Conservation (phyloP, 2,888 invertebrate species). For the Drosophila borborema region DNA sequence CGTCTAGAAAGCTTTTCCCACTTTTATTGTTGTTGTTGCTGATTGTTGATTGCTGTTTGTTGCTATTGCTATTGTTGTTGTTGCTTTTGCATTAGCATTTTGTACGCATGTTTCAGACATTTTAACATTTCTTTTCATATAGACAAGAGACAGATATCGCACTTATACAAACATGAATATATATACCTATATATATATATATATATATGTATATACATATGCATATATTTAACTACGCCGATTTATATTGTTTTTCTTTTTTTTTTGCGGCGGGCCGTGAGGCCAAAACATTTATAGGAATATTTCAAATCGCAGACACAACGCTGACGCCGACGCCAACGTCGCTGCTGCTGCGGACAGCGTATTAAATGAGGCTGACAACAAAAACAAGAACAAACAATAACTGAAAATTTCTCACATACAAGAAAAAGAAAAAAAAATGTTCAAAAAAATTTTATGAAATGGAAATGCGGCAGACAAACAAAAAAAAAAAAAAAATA, state of each 20-base stretch:
- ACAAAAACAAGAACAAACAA: slow-evolving; percentile 32
- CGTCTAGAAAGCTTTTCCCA: slow-evolving; percentile 48
- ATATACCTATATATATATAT: slow-evolving; percentile 19
- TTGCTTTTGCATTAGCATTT: slow-evolving; percentile 71
- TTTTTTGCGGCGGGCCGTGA: slow-evolving; percentile 58
- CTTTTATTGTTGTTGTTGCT: slow-evolving; percentile 19
- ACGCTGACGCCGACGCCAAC: slow-evolving; percentile 19
- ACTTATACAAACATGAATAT: slow-evolving; percentile 31
- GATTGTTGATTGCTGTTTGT: slow-evolving; percentile 48
- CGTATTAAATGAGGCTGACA: slow-evolving; percentile 74
- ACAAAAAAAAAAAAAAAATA: slow-evolving; percentile 4
- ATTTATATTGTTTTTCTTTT: slow-evolving; percentile 42
- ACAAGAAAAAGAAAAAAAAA: slow-evolving; percentile 10
- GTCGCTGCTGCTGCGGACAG: slow-evolving; percentile 26
- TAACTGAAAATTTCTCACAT: slow-evolving; percentile 30
- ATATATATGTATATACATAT: slow-evolving; percentile 3
- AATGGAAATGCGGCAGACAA: slow-evolving; percentile 51
- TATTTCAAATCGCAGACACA: slow-evolving; percentile 71
- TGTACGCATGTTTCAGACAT: slow-evolving; percentile 78
- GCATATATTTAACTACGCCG: background rate
- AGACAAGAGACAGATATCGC: slow-evolving; percentile 69
- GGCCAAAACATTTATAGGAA: slow-evolving; percentile 79
- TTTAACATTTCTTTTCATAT: slow-evolving; percentile 72
- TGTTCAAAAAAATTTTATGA: no score
- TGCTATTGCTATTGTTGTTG: slow-evolving; percentile 31